Conservation (phyloP, 2,888 invertebrate genomes). For the Lacanobia wlatinum region DNA sequence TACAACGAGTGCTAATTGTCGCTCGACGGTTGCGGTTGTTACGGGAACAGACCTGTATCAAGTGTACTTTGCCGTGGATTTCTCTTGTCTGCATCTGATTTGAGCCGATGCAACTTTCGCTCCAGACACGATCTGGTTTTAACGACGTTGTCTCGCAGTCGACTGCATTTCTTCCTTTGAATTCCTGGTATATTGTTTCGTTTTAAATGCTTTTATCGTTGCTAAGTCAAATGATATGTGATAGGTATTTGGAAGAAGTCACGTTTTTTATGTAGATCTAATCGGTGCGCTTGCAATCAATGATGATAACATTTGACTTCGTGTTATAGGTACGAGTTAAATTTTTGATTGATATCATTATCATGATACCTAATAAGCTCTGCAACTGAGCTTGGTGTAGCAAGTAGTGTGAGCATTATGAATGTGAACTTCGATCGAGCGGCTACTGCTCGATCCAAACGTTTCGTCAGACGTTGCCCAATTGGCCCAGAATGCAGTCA, state of each 20-base stretch:
- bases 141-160: constrained; percentile 71
- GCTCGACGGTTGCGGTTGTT: constrained; percentile 77
- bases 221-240: constrained; percentile 12
- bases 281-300: constrained; percentile 30
- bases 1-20: constrained; percentile 84
- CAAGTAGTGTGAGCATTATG: constrained; percentile 20
- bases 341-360: constrained; percentile 18
- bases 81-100: constrained; percentile 85
- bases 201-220: constrained; percentile 32
- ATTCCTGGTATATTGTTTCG: constrained; percentile 58
- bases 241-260: constrained; percentile 27
- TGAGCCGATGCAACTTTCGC: constrained; percentile 84
- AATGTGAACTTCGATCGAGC: constrained; percentile 63
- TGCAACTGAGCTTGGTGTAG: constrained; percentile 1
- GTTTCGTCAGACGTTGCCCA: constrained; percentile 78
- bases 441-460: constrained; percentile 61
- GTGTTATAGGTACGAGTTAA: constrained; percentile 20
- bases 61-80: constrained; percentile 79
- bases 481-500: constrained; percentile 83
- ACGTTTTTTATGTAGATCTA: constrained; percentile 16
- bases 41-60: constrained; percentile 78
- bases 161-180: constrained; percentile 65
- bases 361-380: neutral
- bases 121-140: constrained; percentile 84
- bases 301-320: constrained; percentile 30